Base-by-base conservation (phyloP, 2,888 invertebrate species). In the Drosophila siamana region DNA sequence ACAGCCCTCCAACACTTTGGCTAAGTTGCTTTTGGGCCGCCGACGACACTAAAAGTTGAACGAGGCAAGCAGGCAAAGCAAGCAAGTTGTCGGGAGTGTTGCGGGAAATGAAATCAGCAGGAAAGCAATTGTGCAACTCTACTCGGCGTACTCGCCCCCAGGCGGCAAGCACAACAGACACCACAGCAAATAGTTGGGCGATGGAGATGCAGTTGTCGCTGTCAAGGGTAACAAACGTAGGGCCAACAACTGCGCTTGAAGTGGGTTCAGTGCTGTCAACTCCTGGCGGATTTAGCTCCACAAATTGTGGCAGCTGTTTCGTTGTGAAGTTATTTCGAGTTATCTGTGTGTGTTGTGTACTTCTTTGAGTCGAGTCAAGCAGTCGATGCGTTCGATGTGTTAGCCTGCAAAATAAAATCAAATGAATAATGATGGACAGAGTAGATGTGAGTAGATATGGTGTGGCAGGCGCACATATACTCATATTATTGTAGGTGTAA, bases 121-220 rank as follows among this genome's bases (percentile, higher is more conserved):
- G 74, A 81, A 81, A 57, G 75, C 72, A 79, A 82, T 82, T 81
- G 79, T 81, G 72, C 69, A 77, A 68, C 69, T 79, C 64, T n/a
- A 61, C 74, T 74, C 68, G 56, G 47, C 62, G n/a, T n/a, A 77
- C 54, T 38, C 47, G 70, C 62, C 74, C 64, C 43, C 24, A 69
- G 83, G 68, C 63, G 56, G 67, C 44, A 71, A 59, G 67, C 44
- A 71, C 55, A 71, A 41, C 62, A 65, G 65, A 46, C 48, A 50
- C 41, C 36, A 56, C 8, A 41, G 33, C 40, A 40, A 26, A 19
- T 43, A 38, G 47, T 30, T 33, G 24, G n/a, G 28, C 5, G 36
- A 26, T 13, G 36, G 15, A 36, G 36, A 6, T 36, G 30, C 30
- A 60, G 67, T 61, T 67, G 72, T 28, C 43, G 59, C 56, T 63